Evolutionary conservation across 2,113 vertebrate genomes (phyloP).

Genomic region (Aleadryas rufinucha): DNA sequence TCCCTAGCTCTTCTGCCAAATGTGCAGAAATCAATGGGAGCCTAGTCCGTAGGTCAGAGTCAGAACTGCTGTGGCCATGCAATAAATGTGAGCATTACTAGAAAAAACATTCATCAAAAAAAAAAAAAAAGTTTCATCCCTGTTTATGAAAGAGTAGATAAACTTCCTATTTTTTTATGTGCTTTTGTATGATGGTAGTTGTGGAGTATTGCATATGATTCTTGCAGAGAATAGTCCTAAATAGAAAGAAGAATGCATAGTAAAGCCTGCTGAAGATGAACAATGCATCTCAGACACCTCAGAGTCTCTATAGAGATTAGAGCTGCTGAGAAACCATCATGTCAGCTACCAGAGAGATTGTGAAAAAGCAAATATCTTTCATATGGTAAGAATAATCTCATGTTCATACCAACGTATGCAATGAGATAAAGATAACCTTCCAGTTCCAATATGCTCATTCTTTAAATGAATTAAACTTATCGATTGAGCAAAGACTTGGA

Average conservation of each 20-base stretch:
- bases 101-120: neutral
- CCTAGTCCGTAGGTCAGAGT: neutral
- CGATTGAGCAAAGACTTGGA: neutral
- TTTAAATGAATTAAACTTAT: neutral
- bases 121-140: neutral
- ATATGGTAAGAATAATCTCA: neutral
- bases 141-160: neutral
- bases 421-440: neutral
- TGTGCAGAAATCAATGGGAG: rapidly evolving
- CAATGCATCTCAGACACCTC: neutral
- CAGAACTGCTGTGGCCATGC: neutral
- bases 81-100: neutral
- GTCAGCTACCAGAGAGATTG: neutral
- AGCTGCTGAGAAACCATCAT: neutral
- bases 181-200: neutral
- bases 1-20: neutral
- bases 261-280: neutral
- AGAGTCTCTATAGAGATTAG: neutral
- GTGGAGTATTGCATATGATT: neutral
- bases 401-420: neutral
- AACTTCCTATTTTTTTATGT: neutral
- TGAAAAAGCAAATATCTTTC: neutral
- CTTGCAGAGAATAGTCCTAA: neutral
- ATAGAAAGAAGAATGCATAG: neutral
- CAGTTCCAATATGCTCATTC: rapidly evolving